phyloP scores from a whole-genome alignment of 2,888 invertebrate genomes.

The Chirona hameri region DNA sequence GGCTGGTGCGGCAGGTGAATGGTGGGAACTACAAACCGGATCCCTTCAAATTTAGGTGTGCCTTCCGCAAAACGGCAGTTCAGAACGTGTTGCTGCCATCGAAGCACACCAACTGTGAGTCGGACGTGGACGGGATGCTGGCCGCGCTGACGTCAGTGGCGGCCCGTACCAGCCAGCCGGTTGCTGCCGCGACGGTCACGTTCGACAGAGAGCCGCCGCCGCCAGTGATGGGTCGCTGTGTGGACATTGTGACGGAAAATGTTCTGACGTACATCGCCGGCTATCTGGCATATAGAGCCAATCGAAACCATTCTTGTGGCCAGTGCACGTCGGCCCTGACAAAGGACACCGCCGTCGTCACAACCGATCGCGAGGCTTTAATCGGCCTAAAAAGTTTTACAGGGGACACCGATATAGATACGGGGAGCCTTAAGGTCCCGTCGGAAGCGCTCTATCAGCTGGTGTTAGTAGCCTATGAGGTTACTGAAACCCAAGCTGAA shows the following conservation, averaged over 20 bases:
- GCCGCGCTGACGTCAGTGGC: not conserved
- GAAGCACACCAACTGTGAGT: not conserved
- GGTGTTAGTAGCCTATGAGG: too few relatives aligned
- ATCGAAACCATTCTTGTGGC: not conserved
- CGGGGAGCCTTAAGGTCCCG: too few relatives aligned
- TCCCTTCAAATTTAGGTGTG: not conserved
- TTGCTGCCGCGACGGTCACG: not conserved
- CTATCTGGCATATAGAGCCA: not conserved
- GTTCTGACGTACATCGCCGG: not conserved
- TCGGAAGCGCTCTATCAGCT: too few relatives aligned
- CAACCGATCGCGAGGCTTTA: not conserved
- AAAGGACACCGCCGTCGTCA: not conserved
- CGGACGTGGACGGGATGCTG: not conserved
- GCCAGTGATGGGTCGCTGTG: not conserved
- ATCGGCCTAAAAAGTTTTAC: not conserved
- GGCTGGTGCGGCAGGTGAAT: not conserved
- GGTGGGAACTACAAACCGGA: not conserved
- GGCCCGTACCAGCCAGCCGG: not conserved
- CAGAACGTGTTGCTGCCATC: not conserved
- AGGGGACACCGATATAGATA: too few relatives aligned
- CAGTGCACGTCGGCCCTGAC: not conserved
- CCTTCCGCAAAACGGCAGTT: not conserved
- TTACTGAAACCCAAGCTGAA: too few relatives aligned
- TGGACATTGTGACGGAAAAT: not conserved
- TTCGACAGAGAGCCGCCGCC: not conserved